These are phyloP conservation scores for Merops nubicus DNA, from an alignment of 2,113 vertebrate genomes.

Conservation along the genomic window DNA sequence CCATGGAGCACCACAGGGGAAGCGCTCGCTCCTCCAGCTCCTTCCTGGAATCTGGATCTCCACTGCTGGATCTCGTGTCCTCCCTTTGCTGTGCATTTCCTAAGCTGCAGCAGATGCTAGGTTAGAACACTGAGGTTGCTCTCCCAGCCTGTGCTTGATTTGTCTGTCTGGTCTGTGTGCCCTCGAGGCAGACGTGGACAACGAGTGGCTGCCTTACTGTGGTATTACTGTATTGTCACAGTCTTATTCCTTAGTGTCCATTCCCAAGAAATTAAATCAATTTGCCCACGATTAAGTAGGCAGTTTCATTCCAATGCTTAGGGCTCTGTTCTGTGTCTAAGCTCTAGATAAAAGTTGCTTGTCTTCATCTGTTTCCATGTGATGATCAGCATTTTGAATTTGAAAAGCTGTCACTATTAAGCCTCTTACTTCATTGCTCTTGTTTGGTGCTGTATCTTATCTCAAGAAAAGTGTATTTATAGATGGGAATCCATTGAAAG, in stretches of 20 bases:
- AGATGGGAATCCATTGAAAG: background rate
- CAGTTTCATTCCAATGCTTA: background rate
- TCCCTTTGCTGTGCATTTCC: background rate
- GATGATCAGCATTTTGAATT: background rate
- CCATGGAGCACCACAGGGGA: accelerated
- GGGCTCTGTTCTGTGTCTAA: background rate
- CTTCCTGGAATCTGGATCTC: background rate
- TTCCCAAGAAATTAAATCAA: background rate
- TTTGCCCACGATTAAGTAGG: background rate
- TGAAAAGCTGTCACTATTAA: background rate
- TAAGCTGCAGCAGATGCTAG: background rate
- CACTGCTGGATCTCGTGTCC: accelerated
- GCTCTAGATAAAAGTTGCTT: background rate
- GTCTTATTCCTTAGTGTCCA: background rate
- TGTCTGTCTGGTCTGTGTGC: background rate
- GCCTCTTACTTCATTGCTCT: background rate
- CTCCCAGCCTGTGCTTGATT: background rate
- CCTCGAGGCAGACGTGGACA: background rate
- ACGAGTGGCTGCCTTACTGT: background rate
- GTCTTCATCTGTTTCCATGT: constrained; percentile 8
- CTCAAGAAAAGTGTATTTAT: background rate
- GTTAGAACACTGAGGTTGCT: background rate
- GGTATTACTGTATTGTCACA: background rate
- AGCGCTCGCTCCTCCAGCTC: accelerated
- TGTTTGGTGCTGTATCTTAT: background rate